phyloP scores from a whole-genome alignment of 1,140 invertebrate species.

The Magallana ariakensis region DNA sequence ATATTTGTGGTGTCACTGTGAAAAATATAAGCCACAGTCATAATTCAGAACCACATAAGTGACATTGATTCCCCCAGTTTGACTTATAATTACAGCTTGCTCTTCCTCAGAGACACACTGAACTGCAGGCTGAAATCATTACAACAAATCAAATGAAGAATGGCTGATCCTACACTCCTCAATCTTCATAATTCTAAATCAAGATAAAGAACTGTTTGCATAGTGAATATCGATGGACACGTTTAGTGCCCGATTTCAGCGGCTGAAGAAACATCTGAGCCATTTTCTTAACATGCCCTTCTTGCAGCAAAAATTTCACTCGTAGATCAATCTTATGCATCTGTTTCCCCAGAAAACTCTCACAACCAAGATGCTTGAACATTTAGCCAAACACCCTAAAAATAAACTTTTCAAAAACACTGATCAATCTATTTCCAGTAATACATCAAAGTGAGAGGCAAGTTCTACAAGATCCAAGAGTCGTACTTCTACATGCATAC shows the following conservation, averaged over 20 bases:
- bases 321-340: slow-evolving; percentile 12
- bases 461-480: no score
- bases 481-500: no score
- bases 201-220: neutral
- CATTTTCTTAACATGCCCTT: slow-evolving; percentile 11
- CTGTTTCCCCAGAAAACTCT: slow-evolving; percentile 11
- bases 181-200: neutral
- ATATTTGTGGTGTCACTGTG: no score
- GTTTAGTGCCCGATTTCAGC: neutral
- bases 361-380: neutral
- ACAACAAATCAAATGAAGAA: neutral
- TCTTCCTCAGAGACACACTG: no score
- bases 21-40: no score
- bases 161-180: neutral
- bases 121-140: no score
- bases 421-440: neutral
- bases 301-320: neutral
- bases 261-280: neutral
- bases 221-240: slow-evolving; percentile 20
- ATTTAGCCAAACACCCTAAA: neutral
- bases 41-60: no score
- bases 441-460: no score
- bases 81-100: no score
- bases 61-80: no score
- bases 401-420: neutral